These are phyloP conservation scores for Labeo calbasu DNA, from an alignment of 2,797 vertebrate species.

Conservation along the genomic window DNA sequence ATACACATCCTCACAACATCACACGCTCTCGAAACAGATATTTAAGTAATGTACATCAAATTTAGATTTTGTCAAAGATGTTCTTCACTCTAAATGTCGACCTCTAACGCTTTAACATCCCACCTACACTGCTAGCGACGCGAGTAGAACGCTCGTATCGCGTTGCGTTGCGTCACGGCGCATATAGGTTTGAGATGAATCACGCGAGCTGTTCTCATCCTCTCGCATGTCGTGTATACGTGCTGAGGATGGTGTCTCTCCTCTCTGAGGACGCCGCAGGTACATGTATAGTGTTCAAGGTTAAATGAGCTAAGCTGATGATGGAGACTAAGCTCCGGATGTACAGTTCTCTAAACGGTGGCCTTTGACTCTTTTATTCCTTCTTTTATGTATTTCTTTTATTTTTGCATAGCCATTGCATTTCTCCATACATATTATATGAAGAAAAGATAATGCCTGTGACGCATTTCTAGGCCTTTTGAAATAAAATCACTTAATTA, in stretches of 20 bases:
- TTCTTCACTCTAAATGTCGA: neutral
- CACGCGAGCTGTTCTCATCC: slow-evolving; percentile 1
- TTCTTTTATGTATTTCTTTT: neutral
- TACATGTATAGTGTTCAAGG: neutral
- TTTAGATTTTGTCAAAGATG: no score
- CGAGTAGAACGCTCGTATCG: neutral
- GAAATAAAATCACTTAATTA: neutral
- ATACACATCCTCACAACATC: neutral
- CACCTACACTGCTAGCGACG: neutral
- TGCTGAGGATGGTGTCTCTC: slow-evolving; percentile 23
- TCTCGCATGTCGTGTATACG: slow-evolving; percentile 21
- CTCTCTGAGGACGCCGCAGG: neutral
- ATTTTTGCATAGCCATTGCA: neutral
- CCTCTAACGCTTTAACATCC: neutral
- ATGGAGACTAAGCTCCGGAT: slow-evolving; percentile 11
- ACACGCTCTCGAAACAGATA: neutral
- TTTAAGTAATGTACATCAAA: neutral
- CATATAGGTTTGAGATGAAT: neutral
- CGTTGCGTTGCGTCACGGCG: slow-evolving; percentile 22
- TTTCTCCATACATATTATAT: neutral
- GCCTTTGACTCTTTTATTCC: neutral
- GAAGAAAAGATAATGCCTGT: neutral
- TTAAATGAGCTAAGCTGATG: slow-evolving; percentile 34
- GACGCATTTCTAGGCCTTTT: neutral
- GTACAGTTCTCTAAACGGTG: neutral